Conservation (phyloP, 2,113 vertebrate genomes). For the Coracopsis vasa region DNA sequence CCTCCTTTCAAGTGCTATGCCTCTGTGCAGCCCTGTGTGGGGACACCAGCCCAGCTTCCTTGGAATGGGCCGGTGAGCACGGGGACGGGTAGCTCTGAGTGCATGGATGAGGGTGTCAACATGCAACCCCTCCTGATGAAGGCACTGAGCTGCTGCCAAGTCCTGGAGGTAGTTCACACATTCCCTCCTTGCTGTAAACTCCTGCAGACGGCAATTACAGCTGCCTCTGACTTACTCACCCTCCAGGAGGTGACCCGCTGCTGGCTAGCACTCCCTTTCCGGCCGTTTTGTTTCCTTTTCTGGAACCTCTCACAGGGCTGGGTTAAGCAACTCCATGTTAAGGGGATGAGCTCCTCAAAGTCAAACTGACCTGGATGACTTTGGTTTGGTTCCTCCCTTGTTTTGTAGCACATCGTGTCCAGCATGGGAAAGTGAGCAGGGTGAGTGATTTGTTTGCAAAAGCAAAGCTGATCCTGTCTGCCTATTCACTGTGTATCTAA, state of each 20-base stretch:
- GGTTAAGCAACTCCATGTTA: background rate
- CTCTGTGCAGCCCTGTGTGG: background rate
- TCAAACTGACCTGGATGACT: background rate
- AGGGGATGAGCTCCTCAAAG: background rate
- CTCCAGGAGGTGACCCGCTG: background rate
- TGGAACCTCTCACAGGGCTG: background rate
- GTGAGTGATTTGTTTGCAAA: background rate
- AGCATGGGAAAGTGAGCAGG: fast-evolving
- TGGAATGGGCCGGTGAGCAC: background rate
- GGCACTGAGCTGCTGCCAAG: background rate
- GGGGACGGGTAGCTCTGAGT: fast-evolving
- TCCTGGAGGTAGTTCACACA: background rate
- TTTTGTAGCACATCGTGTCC: background rate
- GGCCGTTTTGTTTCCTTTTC: background rate
- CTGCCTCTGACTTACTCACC: background rate
- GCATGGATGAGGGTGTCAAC: background rate
- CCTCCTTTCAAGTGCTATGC: fast-evolving
- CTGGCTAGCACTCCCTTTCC: background rate
- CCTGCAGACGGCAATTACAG: background rate
- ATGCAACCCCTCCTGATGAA: background rate
- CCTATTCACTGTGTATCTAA: background rate
- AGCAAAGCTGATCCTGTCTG: background rate
- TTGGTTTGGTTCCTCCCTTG: background rate
- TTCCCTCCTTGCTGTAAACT: background rate
- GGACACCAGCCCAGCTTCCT: background rate